Evolutionary conservation across 2,888 invertebrate genomes (phyloP), one percentile per base, ranked within the genome.

Genomic region (Aromia moschata): DNA sequence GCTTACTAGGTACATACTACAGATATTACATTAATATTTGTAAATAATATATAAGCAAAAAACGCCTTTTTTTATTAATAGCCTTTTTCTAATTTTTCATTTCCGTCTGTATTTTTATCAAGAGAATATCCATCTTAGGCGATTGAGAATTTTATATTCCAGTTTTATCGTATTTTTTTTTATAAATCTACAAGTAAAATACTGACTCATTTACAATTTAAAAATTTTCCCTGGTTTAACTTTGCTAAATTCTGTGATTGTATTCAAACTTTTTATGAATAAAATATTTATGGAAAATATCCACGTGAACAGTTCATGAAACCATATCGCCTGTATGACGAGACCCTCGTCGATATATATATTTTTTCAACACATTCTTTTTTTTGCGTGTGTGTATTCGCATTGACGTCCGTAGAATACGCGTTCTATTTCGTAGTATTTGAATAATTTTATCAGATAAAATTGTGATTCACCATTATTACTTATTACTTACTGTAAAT

Each of bases 211-310:
- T 64, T 58, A 53, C 46, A 60, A 53, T 64, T 58, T 14, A 56
- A 64, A 63, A 57, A 14, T 33, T 17, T 49, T 54, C 56, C 49
- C 43, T 14, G 31, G 55, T 53, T 52, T 37, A 61, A 59, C 40
- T 52, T 53, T 46, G 56, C 64, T 64, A 57, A 60, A 53, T 64
- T 60, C 47, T 58, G n/a, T 53, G 53, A 61, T 61, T 61, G 64
- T 64, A 59, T 64, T 64, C 64, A 64, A 61, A 59, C 61, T 37
- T 49, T 51, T 52, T 57, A 64, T 64, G 64, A 61, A 64, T 64
- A 64, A 64, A 61, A 64, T 64, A 64, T 49, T 64, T 64, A 59
- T 59, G 61, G 64, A 61, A 64, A 64, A 58, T 33, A 15, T 56
- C 57, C 64, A 64, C 57, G 64, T 57, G 61, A 41, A 45, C 43